Conservation (phyloP, 2,888 invertebrate genomes). For the Fragum fragum region DNA sequence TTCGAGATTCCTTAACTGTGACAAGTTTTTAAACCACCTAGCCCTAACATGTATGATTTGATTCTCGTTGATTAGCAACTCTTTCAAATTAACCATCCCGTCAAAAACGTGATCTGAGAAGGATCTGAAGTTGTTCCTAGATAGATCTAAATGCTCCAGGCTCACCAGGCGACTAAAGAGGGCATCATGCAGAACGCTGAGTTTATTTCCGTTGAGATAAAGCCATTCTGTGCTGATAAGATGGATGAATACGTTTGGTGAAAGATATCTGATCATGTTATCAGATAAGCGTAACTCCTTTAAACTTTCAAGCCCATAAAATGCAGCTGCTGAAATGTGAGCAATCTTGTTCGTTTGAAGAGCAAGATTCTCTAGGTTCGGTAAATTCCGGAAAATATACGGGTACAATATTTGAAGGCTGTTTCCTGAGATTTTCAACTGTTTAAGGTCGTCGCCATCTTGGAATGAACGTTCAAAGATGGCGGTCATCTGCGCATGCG, state of each 20-base stretch:
- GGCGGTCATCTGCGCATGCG: conserved; percentile 63
- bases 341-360: conserved; percentile 73
- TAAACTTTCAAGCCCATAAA: conserved; percentile 60
- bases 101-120: conserved; percentile 71
- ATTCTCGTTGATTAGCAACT: conserved; percentile 71
- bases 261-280: conserved; percentile 70
- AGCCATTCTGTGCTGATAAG: conserved; percentile 58
- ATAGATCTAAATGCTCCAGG: conserved; percentile 68
- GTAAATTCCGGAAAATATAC: conserved; percentile 65
- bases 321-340: conserved; percentile 73
- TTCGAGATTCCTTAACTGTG: conserved; percentile 65
- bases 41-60: conserved; percentile 66
- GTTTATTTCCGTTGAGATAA: conserved; percentile 71
- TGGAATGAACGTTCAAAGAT: conserved; percentile 66
- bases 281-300: conserved; percentile 69
- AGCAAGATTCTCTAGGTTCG: conserved; percentile 60
- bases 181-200: conserved; percentile 53
- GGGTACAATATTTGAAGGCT: conserved; percentile 70
- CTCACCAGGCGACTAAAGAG: conserved; percentile 57
- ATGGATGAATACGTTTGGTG: conserved; percentile 64
- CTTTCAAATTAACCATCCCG: conserved; percentile 56
- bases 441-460: conserved; percentile 55
- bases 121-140: conserved; percentile 69
- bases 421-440: conserved; percentile 72
- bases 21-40: conserved; percentile 69